Base-by-base conservation (phyloP, 2,113 vertebrate species). In the Origma solitaria region DNA sequence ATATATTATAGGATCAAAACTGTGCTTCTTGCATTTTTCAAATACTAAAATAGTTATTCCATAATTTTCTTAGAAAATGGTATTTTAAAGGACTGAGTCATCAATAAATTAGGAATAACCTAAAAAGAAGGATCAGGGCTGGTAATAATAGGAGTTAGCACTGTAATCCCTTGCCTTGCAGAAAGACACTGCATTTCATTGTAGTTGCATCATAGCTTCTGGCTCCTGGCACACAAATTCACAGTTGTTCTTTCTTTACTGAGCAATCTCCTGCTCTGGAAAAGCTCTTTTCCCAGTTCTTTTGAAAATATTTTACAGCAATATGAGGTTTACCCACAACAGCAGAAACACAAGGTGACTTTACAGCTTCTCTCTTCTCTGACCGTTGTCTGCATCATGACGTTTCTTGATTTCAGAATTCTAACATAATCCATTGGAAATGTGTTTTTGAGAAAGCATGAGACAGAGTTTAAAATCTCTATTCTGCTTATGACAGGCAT, bases 401-500 rank as follows among this genome's bases (percentile, higher is more conserved):
- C 7, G 9, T 56, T 76, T 80, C n/a, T 61, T 42, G 19, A 62
- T 31, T 35, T 58, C 10, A 33, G 11, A 54, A 58, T 81, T 62
- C 35, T 60, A 61, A 49, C 51, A 77, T 69, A 72, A 62, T 40
- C 44, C 11, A 7, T 61, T 50, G 31, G 10, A 86, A 75, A 2
- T 24, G 27, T 50, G 30, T n/a, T 86, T 92, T 76, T 80, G 16
- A 64, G 44, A 71, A 18, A 62, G 31, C 23, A 5, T 30, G 56
- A 57, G n/a, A 13, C 30, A 60, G 44, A 40, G 25, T 62, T 72
- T 51, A 27, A 88, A 66, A 53, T 47, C 42, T 15, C 2, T 61
- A 9, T 64, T 89, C 30, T 14, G 7, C 75, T 82, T 45, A 28
- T 37, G 53, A 45, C 24, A 98, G 95, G 97, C 25, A 96, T 93